phyloP scores from a whole-genome alignment of 2,113 vertebrate genomes.

The Lipophrys pholis region DNA sequence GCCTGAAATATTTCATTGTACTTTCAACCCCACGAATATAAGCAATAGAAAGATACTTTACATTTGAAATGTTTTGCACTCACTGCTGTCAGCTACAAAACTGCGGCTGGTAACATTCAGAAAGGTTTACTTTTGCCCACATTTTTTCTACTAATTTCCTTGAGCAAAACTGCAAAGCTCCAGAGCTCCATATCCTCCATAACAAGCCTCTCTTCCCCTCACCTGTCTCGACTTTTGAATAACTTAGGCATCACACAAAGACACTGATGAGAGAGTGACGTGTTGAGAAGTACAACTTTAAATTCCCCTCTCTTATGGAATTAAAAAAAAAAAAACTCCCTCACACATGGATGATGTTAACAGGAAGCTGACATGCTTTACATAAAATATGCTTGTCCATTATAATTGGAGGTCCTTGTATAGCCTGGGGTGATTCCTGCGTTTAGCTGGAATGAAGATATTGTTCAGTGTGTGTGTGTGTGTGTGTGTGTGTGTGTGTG shows the following conservation, averaged over 20 bases:
- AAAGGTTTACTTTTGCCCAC: not conserved
- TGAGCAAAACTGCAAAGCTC: not conserved
- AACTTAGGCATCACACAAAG: not conserved
- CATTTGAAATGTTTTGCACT: conserved; percentile 3
- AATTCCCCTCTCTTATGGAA: not conserved
- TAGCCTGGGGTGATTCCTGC: conserved; percentile 20
- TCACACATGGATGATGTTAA: not conserved
- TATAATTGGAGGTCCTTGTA: conserved; percentile 32
- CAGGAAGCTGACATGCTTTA: conserved; percentile 4
- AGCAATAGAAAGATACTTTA: not conserved
- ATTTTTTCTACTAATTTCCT: not conserved
- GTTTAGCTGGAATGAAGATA: conserved; percentile 20
- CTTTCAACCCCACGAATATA: not conserved
- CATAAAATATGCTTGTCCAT: conserved; percentile 11
- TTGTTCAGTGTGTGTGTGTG: conserved; percentile 8
- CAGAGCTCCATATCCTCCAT: not conserved
- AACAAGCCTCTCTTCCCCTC: not conserved
- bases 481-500: not conserved
- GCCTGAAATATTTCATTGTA: not conserved
- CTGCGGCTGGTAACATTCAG: not conserved
- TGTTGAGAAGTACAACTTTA: not conserved
- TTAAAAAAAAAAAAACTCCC: not conserved
- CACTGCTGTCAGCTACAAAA: not conserved
- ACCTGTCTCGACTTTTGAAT: not conserved
- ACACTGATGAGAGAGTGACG: not conserved